These are phyloP conservation scores for Oenanthe oenanthe DNA, from an alignment of 2,113 vertebrate species.

Conservation along the genomic window DNA sequence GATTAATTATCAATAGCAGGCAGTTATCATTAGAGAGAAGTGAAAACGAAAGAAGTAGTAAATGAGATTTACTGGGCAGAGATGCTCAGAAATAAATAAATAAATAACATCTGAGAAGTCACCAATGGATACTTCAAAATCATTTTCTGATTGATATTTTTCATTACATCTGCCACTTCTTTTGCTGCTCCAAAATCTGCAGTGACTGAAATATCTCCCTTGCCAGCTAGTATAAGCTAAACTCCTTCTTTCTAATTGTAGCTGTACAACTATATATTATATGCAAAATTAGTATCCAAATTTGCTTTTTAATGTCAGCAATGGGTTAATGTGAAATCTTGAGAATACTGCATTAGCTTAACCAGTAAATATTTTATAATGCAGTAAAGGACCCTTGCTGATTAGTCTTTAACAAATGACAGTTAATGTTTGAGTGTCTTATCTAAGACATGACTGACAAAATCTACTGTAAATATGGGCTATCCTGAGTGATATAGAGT, in stretches of 20 bases:
- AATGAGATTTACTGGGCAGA: constrained; percentile 60
- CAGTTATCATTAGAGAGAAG: constrained; percentile 68
- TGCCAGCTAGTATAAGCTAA: neutral
- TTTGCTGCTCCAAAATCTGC: neutral
- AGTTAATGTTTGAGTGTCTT: neutral
- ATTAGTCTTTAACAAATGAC: neutral
- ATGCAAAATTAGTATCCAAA: neutral
- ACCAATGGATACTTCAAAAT: neutral
- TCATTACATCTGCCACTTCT: neutral
- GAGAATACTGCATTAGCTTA: neutral
- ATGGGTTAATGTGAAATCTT: neutral
- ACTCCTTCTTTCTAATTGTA: neutral
- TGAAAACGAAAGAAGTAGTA: constrained; percentile 59
- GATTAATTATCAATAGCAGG: constrained; percentile 77
- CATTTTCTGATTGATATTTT: neutral
- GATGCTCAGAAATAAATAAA: constrained; percentile 24
- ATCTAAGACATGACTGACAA: neutral
- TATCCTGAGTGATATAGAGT: neutral
- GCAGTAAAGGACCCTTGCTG: neutral
- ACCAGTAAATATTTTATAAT: neutral
- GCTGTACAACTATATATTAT: neutral
- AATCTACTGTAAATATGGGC: neutral
- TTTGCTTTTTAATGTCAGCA: neutral
- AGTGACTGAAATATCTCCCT: neutral
- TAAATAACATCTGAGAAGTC: constrained; percentile 25